These are phyloP conservation scores for Scyliorhinus canicula DNA, from an alignment of 2,797 vertebrate genomes.

Conservation along the genomic window DNA sequence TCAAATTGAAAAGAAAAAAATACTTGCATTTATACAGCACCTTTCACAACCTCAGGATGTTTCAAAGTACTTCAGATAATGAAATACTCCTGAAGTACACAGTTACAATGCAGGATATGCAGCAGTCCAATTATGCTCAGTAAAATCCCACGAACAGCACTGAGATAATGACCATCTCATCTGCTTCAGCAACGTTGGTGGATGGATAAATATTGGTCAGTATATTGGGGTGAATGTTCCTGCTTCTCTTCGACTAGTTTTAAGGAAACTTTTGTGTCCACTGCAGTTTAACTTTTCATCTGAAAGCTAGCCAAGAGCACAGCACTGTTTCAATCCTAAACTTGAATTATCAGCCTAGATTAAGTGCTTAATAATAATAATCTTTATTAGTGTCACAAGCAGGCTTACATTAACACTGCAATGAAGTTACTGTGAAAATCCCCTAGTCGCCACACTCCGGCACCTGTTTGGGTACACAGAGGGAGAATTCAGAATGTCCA, in stretches of 20 bases:
- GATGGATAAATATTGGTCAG: not conserved
- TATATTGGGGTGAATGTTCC: not conserved
- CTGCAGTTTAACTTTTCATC: not conserved
- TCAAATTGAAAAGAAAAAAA: not conserved
- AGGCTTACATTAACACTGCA: no score
- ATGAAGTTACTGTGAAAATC: no score
- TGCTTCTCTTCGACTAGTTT: not conserved
- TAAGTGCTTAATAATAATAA: not conserved
- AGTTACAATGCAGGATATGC: not conserved
- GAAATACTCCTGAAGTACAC: not conserved
- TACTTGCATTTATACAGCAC: not conserved
- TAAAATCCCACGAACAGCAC: not conserved
- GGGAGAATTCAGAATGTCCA: no score
- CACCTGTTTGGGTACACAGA: no score
- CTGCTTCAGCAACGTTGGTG: not conserved
- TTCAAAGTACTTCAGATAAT: not conserved
- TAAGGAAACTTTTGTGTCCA: not conserved
- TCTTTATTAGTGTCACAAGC: no score
- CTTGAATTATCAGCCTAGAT: not conserved
- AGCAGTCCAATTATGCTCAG: not conserved
- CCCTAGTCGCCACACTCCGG: no score
- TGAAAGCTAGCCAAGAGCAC: no score
- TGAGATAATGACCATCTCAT: not conserved
- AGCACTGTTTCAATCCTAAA: not conserved
- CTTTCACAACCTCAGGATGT: not conserved